phyloP scores from a whole-genome alignment of 1,140 invertebrate species.

The Drosophila bocki region DNA sequence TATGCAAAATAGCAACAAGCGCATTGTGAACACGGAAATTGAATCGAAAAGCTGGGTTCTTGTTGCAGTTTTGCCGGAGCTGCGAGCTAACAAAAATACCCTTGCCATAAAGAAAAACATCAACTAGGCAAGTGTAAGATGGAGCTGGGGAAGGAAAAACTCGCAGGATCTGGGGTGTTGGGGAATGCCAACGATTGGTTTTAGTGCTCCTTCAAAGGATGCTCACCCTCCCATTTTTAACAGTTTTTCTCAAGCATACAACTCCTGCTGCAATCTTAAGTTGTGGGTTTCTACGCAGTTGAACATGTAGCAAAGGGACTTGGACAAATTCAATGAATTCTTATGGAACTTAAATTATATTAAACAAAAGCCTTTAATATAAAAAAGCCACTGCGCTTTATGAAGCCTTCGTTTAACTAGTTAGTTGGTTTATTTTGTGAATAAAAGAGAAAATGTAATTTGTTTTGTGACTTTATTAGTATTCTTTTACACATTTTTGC shows the following conservation, averaged over 20 bases:
- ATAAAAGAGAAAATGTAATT: neutral
- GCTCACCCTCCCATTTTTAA: neutral
- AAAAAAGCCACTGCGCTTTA: neutral
- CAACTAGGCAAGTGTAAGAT: constrained; percentile 52
- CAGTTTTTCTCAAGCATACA: neutral
- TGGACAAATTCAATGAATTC: neutral
- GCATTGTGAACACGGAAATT: constrained; percentile 75
- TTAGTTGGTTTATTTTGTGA: neutral
- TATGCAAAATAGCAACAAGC: constrained; percentile 80
- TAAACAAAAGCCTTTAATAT: too few relatives aligned
- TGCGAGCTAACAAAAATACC: constrained; percentile 66
- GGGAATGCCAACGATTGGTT: constrained; percentile 43
- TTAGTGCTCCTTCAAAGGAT: constrained; percentile 13
- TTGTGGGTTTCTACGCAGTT: neutral
- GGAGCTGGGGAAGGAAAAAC: neutral
- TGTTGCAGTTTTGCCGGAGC: constrained; percentile 23
- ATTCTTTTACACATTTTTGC: neutral
- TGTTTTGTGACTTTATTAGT: constrained; percentile 21
- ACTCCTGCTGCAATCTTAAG: neutral
- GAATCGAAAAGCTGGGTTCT: constrained; percentile 71
- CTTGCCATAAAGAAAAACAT: constrained; percentile 67
- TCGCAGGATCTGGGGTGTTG: constrained; percentile 3
- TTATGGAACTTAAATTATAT: neutral
- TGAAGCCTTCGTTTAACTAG: neutral
- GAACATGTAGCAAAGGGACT: neutral